Conservation (phyloP, 1,140 invertebrate species). For the Potamilus streckersoni region DNA sequence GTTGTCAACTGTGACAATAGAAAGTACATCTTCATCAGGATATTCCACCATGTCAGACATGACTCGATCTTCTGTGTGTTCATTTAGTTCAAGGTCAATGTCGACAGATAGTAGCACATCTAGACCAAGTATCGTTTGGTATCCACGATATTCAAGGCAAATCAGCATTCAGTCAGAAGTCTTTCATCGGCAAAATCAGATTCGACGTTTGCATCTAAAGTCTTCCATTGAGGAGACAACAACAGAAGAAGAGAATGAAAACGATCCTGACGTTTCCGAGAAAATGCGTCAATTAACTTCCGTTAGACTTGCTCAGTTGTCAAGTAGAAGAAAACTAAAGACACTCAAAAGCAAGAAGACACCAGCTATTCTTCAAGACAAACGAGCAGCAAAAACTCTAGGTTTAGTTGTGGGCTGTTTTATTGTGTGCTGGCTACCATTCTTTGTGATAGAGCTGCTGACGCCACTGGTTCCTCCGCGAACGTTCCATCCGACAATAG, state of each 20-base stretch:
- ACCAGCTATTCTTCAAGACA: conserved; percentile 89
- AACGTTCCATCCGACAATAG: conserved; percentile 26
- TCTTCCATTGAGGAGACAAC: conserved; percentile 9
- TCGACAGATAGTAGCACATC: too few relatives aligned
- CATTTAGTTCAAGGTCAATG: too few relatives aligned
- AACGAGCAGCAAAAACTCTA: conserved; percentile 93
- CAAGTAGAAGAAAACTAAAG: conserved; percentile 31
- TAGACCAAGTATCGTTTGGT: too few relatives aligned
- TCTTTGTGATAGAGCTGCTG: conserved; percentile 82
- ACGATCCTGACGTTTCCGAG: background rate
- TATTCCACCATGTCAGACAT: too few relatives aligned
- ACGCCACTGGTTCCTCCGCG: conserved; percentile 68
- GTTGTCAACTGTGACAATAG: too few relatives aligned
- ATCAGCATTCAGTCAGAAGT: too few relatives aligned
- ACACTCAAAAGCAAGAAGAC: conserved; percentile 20
- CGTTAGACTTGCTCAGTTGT: conserved; percentile 27
- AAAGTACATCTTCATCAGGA: too few relatives aligned
- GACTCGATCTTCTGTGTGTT: too few relatives aligned
- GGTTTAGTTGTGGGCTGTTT: conserved; percentile 98
- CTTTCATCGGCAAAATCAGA: too few relatives aligned
- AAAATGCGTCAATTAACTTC: conserved; percentile 9
- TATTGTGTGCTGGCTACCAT: conserved; percentile 97
- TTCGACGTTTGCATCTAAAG: too few relatives aligned
- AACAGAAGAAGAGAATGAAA: conserved; percentile 11
- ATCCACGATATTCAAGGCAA: too few relatives aligned